Base-by-base conservation (phyloP, 2,797 vertebrate genomes). In the Alfaro cultratus region DNA sequence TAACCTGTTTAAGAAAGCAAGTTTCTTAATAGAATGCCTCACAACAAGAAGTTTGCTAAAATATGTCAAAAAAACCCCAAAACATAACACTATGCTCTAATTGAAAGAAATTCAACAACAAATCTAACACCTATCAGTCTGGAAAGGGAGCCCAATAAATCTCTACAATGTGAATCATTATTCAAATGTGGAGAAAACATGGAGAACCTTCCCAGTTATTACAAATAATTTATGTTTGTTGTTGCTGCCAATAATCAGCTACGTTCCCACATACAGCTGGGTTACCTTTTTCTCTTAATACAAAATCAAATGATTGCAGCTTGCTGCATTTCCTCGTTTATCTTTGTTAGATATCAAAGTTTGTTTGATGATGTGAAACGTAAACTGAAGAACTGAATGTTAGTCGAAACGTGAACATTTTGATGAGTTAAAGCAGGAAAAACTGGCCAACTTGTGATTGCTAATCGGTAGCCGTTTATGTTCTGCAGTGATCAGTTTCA, bases 401-500 rank as follows among this genome's bases (percentile, higher is more conserved):
- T 51, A 53, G 49, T 53, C 62, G 36, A 64, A 34, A 21, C 0
- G 34, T 18, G 31, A 36, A 36, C 15, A 36, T 64, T 64, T 36
- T 4, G 57, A 62, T 31, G 57, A 16, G 57, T 34, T 31, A 29
- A 62, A 62, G 57, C 29, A 62, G 57, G 13, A 36, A 64, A 36
- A 34, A 34, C 26, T 29, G 26, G 13, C 5, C n/a, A 15, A 60
- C n/a, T 31, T 51, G 46, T 12, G 26, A 11, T 55, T 10, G 57
- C 57, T 60, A 60, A 13, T 31, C 31, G 29, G 1, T 31, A 34
- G 62, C 9, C 3, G 34, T 39, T 21, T 39, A 3, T 39, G 62
- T 34, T 67, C 34, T 21, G 78, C 83, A 83, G 90, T 92, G 90
- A 91, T 91, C 88, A 89, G 86, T 86, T 3, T 55, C 26, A 23